Percentiles rank a stretch among this genome's conserved stretches.
phyloP scores from a whole-genome alignment of 2,888 invertebrate species.

The Strigamia transsilvanica region DNA sequence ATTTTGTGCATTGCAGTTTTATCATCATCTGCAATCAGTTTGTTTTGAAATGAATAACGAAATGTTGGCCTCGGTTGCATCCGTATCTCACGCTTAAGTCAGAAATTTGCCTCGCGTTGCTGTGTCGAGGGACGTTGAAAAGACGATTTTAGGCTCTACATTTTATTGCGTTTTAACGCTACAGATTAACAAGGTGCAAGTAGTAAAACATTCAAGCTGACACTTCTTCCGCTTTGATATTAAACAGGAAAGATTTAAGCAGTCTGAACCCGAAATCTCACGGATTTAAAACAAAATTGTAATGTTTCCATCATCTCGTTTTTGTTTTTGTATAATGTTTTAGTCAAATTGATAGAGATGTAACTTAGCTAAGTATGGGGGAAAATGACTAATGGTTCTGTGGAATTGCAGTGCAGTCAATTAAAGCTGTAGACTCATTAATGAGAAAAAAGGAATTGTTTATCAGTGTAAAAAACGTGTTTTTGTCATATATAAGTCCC shows the following conservation, averaged over 20 bases:
- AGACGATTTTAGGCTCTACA: background rate
- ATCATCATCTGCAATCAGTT: constrained; percentile 12
- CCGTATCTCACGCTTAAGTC: constrained; percentile 18
- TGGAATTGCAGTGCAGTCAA: background rate
- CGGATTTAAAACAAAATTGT: too few species aligned
- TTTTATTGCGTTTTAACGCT: constrained; percentile 11
- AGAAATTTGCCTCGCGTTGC: background rate
- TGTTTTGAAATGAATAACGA: constrained; percentile 22
- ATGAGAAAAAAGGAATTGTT: background rate
- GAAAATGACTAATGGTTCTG: too few species aligned
- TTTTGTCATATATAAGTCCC: too few species aligned
- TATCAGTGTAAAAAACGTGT: too few species aligned
- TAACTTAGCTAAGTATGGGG: too few species aligned
- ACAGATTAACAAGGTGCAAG: background rate
- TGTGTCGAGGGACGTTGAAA: background rate
- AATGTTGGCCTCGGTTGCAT: constrained; percentile 22
- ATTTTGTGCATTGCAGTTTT: constrained; percentile 20
- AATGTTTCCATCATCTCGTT: too few species aligned
- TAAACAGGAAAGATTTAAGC: background rate
- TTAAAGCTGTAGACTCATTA: background rate
- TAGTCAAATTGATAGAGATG: too few species aligned
- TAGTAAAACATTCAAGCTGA: background rate
- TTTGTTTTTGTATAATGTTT: too few species aligned
- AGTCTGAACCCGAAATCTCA: too few species aligned
- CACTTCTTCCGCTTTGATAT: background rate